Evolutionary conservation across 2,888 invertebrate genomes (phyloP), one percentile per base, ranked within the genome.

Genomic region (Rotaria sp.): DNA sequence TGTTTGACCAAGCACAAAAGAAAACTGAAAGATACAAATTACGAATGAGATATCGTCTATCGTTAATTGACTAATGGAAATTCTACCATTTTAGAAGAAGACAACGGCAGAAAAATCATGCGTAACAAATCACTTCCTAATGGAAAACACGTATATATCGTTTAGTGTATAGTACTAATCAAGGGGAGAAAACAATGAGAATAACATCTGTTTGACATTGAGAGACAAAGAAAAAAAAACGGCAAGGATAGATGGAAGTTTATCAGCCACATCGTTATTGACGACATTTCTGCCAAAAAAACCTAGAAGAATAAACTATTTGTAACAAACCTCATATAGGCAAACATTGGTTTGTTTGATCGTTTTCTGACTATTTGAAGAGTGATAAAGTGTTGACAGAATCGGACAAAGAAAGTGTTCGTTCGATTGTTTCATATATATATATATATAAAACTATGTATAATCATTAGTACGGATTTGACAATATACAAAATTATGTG

Each of bases 191-290:
- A 35, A 30, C 67, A 67, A 67, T 67, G 67, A 67, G 35, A 67
- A 67, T 30, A 38, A 21, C 67, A 67, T 67, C 67, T 67, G 67
- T 67, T 67, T 67, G 67, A 67, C 67, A 67, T 67, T 67, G 67
- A 67, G 35, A 67, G 35, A 67, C 35, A 38, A 30, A 67, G 18
- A 35, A 35, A 7, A 67, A 67, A 38, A 26, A 67, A 15, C 59
- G 2, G n/a, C n/a, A 35, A 21, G 35, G 35, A 67, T 21, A 18
- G 15, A 67, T 21, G 35, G 35, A 67, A 67, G 67, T 67, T 38
- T 67, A 67, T 67, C 67, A 67, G 15, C 35, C 4, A 67, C 30
- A 21, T 18, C 30, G 67, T 35, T 38, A 38, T 35, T 67, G 67
- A 67, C 67, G 35, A 67, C 35, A 38, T 67, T 67, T 30, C 18